A percentile compares a stretch with the other conserved stretches of the same genome.
These are phyloP conservation scores for Mormyrops boulengeri DNA, from an alignment of 2,797 vertebrate genomes.

Conservation along the genomic window DNA sequence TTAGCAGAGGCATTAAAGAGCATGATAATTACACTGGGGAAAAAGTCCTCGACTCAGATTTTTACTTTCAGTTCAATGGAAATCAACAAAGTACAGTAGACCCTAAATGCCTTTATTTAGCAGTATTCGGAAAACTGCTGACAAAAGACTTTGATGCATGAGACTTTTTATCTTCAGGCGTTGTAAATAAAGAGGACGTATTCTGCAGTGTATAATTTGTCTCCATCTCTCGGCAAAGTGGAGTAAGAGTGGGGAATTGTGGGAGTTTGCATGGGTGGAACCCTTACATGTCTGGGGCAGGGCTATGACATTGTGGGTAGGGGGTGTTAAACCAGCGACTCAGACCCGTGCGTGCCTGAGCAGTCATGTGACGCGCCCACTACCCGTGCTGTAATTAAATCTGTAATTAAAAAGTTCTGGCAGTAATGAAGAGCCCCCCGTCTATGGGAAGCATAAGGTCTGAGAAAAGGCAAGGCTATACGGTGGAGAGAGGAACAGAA, in stretches of 20 bases:
- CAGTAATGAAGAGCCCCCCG: not conserved
- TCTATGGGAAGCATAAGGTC: not conserved
- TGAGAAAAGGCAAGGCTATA: not conserved
- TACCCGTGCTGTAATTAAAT: not conserved
- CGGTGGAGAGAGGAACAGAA: not conserved
- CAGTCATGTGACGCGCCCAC: not conserved
- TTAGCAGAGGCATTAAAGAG: conserved; percentile 14
- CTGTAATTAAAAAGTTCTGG: not conserved
- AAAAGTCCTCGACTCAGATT: not conserved
- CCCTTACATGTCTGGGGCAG: not conserved
- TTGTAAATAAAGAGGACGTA: conserved; percentile 32
- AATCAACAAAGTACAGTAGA: conserved; percentile 12
- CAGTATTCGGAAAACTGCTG: conserved; percentile 34
- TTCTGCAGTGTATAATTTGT: not conserved
- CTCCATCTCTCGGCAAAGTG: not conserved
- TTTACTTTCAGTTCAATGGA: conserved; percentile 18
- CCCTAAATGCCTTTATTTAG: conserved; percentile 30
- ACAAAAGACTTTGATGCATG: conserved; percentile 38
- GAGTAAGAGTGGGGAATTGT: conserved; percentile 2
- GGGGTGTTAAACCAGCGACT: not conserved
- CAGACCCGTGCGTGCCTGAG: not conserved
- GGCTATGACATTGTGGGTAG: not conserved
- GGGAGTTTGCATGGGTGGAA: not conserved
- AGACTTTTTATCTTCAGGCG: conserved; percentile 28
- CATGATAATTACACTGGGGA: conserved; percentile 12